phyloP scores from a whole-genome alignment of 2,888 invertebrate species.

The Iselma pallidipennis region DNA sequence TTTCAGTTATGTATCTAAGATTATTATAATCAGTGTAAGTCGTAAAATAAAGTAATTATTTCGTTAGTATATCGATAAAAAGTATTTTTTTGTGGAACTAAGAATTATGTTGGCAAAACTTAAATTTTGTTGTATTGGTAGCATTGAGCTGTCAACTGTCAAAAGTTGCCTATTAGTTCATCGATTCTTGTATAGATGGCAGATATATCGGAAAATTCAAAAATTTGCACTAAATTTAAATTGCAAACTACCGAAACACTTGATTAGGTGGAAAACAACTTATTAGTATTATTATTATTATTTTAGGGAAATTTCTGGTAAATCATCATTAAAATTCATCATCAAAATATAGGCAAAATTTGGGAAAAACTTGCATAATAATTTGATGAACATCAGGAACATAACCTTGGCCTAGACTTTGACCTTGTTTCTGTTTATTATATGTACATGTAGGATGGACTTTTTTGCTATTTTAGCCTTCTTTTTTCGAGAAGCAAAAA shows the following conservation, averaged over 20 bases:
- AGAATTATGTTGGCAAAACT: too few relatives aligned
- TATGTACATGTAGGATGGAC: background rate
- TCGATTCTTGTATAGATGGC: background rate
- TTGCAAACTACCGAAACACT: background rate
- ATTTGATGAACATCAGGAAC: too few relatives aligned
- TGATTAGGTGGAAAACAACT: background rate
- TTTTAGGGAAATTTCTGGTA: background rate
- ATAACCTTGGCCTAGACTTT: constrained; percentile 13
- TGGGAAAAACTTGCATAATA: too few relatives aligned
- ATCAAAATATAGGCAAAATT: background rate
- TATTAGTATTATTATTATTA: background rate
- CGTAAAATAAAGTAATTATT: too few relatives aligned
- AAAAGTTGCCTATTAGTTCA: background rate
- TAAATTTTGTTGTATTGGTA: too few relatives aligned
- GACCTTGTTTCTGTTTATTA: constrained; percentile 3
- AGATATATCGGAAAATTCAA: background rate
- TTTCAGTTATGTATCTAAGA: too few relatives aligned
- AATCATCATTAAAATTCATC: background rate
- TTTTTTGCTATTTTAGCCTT: background rate
- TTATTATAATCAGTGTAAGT: too few relatives aligned
- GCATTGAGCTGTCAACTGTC: too few relatives aligned
- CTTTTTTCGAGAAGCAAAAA: background rate
- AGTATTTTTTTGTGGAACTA: too few relatives aligned
- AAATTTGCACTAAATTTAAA: background rate
- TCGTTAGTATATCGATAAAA: too few relatives aligned